A percentile compares a stretch with the other conserved stretches of the same genome.
These are phyloP conservation scores for Calephelis nemesis DNA, from an alignment of 1,140 invertebrate species.

Conservation along the genomic window DNA sequence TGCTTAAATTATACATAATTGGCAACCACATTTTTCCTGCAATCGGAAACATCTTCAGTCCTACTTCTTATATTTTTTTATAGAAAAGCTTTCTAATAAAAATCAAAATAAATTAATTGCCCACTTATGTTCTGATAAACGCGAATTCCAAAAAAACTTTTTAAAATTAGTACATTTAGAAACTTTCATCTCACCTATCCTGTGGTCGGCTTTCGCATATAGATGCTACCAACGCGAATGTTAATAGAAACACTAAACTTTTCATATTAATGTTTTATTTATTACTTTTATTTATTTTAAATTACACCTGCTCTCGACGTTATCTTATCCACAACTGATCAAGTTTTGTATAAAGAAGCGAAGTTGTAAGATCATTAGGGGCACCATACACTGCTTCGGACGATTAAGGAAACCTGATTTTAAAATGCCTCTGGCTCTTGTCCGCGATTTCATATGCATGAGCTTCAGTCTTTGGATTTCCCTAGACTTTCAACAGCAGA, in stretches of 20 bases:
- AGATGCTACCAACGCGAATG: background rate
- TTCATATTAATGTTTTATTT: background rate
- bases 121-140: too few species aligned
- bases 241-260: background rate
- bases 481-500: too few species aligned
- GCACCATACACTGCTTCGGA: background rate
- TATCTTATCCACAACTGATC: constrained; percentile 1
- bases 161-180: too few species aligned
- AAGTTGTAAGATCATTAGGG: background rate
- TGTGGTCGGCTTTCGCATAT: background rate
- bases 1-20: too few species aligned
- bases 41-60: too few species aligned
- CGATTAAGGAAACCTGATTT: background rate
- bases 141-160: too few species aligned
- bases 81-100: too few species aligned
- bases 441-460: too few species aligned
- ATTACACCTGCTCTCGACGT: background rate
- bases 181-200: background rate
- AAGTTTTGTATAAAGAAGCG: background rate
- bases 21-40: too few species aligned
- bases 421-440: background rate
- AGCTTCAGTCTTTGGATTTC: too few species aligned
- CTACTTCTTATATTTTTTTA: too few species aligned
- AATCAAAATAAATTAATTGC: too few species aligned
- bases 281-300: background rate